Base-by-base conservation (phyloP, 1,140 invertebrate species). In the Berghia stephanieae region DNA sequence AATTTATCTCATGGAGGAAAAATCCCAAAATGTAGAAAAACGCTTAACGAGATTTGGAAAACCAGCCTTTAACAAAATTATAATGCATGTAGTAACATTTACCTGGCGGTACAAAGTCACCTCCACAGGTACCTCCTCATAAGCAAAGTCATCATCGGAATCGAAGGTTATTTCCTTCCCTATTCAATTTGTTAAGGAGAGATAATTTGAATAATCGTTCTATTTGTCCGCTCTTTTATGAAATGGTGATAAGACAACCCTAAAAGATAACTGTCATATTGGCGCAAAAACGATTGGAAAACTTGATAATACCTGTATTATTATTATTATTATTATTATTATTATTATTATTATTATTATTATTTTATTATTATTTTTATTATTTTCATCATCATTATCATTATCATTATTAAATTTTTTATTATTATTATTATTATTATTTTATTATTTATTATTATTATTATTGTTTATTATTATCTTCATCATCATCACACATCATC, bases 91-190 rank as follows among this genome's bases (percentile, higher is more conserved):
- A n/a, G n/a, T n/a, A n/a, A n/a, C n/a, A 74, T 55, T 78, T 81
- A 88, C 87, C 87, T 76, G 79, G 68, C 34, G 76, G 66, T 67
- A 86, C 74, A 80, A 86, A 83, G n/a, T 87, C 85, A 63, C 87
- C 72, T 85, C 86, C 10, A 88, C 77, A 27, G 86, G 82, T 2
- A 88, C 83, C 78, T 86, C 84, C 67, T 88, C 86, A 83, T 88
- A 88, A 21, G 78, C 72, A 77, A 83, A 87, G 24, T 86, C 80
- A 70, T 86, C 85, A 79, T 84, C 83, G 2, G 80, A 80, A 77
- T 87, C 84, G 13, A 84, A 74, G 40, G 76, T 71, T 24, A 87
- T 34, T 60, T 84, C 80, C 52, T 81, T 82, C 75, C 80, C 83
- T 84, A 67, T n/a, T 27, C 24, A 18, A 46, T 43, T 10, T 36